phyloP scores from a whole-genome alignment of 35 echinoderm and acorn worm genomes.

The Stichopus chloronotus region DNA sequence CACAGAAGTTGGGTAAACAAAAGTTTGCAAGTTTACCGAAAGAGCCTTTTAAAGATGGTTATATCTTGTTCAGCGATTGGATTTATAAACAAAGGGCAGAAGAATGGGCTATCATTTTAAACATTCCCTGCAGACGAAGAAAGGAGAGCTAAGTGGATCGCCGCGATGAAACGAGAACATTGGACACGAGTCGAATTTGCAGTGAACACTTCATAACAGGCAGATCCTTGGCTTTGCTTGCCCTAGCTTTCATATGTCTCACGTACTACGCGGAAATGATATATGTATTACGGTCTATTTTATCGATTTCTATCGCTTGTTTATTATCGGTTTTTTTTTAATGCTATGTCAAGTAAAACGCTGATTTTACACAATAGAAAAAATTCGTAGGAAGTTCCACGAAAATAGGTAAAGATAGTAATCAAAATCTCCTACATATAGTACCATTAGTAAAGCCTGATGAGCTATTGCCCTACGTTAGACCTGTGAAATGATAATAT shows the following conservation, averaged over 20 bases:
- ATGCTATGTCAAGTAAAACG: not conserved
- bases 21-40: not conserved
- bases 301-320: not conserved
- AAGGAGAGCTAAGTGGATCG: conserved; percentile 2
- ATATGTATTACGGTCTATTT: not conserved
- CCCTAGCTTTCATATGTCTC: not conserved
- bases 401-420: not conserved
- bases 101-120: not conserved
- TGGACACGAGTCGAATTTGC: conserved; percentile 14
- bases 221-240: too few species aligned
- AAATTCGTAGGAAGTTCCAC: not conserved
- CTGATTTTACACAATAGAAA: not conserved
- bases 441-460: not conserved
- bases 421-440: not conserved
- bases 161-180: not conserved
- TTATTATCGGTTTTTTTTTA: not conserved
- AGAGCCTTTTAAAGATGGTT: conserved; percentile 12
- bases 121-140: not conserved
- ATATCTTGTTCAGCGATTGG: conserved; percentile 19
- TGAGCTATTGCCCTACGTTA: conserved; percentile 8
- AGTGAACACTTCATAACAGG: conserved; percentile 3
- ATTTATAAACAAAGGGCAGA: not conserved
- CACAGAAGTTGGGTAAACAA: not conserved
- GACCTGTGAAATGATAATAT: not conserved
- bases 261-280: not conserved